Conservation (phyloP, 2,888 invertebrate species). For the Lycocerus yunnanus region DNA sequence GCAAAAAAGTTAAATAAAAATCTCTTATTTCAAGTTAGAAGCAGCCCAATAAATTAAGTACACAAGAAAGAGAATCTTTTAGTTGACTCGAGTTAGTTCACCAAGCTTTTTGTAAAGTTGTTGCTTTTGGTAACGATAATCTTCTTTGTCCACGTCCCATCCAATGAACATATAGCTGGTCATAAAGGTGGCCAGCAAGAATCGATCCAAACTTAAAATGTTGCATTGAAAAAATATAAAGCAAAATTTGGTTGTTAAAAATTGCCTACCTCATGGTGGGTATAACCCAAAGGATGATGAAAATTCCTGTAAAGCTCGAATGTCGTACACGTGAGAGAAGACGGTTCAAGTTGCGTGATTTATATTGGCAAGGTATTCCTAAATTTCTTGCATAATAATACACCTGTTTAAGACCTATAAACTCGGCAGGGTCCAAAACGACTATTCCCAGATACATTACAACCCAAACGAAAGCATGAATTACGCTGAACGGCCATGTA, state of each 20-base stretch:
- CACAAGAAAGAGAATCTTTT: not conserved
- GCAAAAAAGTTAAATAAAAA: no score
- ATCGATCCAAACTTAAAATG: constrained; percentile 58
- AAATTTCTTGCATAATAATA: constrained; percentile 61
- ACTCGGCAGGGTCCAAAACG: constrained; percentile 65
- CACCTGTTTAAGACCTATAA: constrained; percentile 66
- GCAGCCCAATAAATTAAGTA: not conserved
- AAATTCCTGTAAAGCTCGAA: constrained; percentile 65
- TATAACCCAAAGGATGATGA: constrained; percentile 62
- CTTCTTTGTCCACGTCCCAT: constrained; percentile 64
- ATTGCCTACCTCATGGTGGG: constrained; percentile 62
- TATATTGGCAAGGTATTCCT: constrained; percentile 59
- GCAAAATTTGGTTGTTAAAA: not conserved
- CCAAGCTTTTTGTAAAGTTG: constrained; percentile 58
- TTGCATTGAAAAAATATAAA: constrained; percentile 20
- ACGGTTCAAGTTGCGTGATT: constrained; percentile 59
- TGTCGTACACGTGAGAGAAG: constrained; percentile 65
- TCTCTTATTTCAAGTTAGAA: no score
- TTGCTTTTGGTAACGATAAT: constrained; percentile 61
- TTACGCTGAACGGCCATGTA: constrained; percentile 56
- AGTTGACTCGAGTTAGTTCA: constrained; percentile 49
- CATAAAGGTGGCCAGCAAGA: constrained; percentile 59
- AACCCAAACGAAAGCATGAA: constrained; percentile 62
- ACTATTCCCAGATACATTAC: constrained; percentile 65
- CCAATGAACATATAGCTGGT: constrained; percentile 64